A percentile compares a stretch with the other conserved stretches of the same genome.
Evolutionary conservation across 2,113 vertebrate genomes (phyloP).

Genomic region (Callaeas wilsoni): DNA sequence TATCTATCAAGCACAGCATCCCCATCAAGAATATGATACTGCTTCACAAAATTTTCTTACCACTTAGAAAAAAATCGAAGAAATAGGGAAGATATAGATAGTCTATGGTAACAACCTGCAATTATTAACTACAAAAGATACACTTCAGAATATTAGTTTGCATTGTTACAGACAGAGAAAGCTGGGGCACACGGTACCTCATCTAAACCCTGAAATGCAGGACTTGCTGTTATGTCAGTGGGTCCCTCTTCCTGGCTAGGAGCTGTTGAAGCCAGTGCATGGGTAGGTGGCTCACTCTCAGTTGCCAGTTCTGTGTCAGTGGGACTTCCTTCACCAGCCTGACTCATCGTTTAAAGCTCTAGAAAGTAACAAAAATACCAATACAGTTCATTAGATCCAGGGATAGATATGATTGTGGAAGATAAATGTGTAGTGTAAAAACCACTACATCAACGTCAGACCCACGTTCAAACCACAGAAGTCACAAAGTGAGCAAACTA

Average conservation of each 20-base stretch:
- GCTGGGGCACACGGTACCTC: slow-evolving; percentile 73
- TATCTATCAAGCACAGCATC: neutral
- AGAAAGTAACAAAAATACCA: slow-evolving; percentile 21
- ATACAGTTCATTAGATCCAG: neutral
- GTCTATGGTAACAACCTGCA: neutral
- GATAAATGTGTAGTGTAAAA: neutral
- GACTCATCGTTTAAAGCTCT: slow-evolving; percentile 73
- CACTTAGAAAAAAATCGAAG: neutral
- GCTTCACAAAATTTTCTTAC: neutral
- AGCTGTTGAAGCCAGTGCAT: slow-evolving; percentile 60
- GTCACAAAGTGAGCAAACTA: neutral
- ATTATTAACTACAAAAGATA: neutral
- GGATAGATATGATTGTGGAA: neutral
- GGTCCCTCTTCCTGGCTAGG: slow-evolving; percentile 60
- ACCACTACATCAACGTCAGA: neutral
- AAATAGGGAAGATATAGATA: neutral
- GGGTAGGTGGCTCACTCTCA: slow-evolving; percentile 35
- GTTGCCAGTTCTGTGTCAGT: slow-evolving; percentile 51
- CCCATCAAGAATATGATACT: neutral
- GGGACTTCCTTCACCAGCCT: slow-evolving; percentile 51
- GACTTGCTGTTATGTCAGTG: slow-evolving; percentile 57
- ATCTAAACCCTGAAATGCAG: slow-evolving; percentile 79
- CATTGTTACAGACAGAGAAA: neutral
- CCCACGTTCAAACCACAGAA: neutral
- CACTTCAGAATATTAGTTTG: neutral